Evolutionary conservation across 2,888 invertebrate species (phyloP).

Genomic region (Eupithecia pulchellata): DNA sequence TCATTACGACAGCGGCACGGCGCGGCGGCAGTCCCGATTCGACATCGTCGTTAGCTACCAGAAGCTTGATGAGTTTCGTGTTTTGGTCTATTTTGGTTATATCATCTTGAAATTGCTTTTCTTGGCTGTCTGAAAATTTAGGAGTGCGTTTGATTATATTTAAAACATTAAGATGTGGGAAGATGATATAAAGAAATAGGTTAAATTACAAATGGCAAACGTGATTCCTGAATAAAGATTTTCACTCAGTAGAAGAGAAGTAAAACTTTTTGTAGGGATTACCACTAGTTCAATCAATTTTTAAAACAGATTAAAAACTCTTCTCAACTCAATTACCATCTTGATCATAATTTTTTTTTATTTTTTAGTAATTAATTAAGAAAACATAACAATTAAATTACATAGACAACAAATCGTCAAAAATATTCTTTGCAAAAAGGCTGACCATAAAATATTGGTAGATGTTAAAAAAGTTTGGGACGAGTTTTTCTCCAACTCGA

Average conservation of each 20-base stretch:
- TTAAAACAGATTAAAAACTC: neutral
- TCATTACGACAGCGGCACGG: slow-evolving; percentile 58
- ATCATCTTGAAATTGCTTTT: slow-evolving; percentile 8
- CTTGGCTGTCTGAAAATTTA: neutral
- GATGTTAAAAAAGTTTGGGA: too few species aligned
- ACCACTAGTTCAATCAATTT: neutral
- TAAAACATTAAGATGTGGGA: neutral
- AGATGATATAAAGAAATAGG: neutral
- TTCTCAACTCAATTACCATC: neutral
- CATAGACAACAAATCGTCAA: too few species aligned
- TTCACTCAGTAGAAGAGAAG: neutral
- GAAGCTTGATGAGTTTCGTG: slow-evolving; percentile 19
- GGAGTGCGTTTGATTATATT: neutral
- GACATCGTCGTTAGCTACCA: slow-evolving; percentile 23
- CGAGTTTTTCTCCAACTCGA: too few species aligned
- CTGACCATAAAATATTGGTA: too few species aligned
- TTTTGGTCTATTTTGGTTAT: slow-evolving; percentile 15
- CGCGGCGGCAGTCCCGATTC: slow-evolving; percentile 18
- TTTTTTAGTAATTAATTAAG: too few species aligned
- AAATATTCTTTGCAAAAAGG: too few species aligned
- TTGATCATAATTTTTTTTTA: too few species aligned
- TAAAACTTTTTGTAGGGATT: neutral
- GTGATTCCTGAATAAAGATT: neutral
- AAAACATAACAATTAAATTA: too few species aligned
- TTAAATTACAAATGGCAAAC: neutral